Evolutionary conservation across 2,888 invertebrate genomes (phyloP).

Genomic region (Trissonchulus latispiculum): DNA sequence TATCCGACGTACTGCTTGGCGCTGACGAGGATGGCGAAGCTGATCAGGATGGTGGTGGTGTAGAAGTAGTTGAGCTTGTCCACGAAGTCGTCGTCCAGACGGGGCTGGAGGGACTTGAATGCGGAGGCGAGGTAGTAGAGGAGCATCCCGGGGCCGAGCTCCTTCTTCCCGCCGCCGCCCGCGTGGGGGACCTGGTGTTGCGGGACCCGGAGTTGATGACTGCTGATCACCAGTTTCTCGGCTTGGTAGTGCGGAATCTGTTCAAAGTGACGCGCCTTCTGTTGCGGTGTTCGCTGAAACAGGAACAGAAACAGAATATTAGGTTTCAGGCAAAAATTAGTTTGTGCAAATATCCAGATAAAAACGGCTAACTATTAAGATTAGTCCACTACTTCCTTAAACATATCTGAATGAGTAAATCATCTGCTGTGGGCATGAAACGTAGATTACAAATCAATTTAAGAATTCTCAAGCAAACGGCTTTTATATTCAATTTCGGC

Average conservation of each 20-base stretch:
- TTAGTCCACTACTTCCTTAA: too few relatives aligned
- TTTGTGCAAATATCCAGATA: too few relatives aligned
- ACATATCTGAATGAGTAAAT: too few relatives aligned
- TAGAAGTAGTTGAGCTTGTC: constrained; percentile 23
- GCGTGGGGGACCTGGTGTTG: constrained; percentile 40
- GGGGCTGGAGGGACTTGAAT: constrained; percentile 19
- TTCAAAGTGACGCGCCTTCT: constrained; percentile 42
- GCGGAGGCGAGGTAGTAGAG: constrained; percentile 31
- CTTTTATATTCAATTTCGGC: too few relatives aligned
- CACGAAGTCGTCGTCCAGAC: constrained; percentile 24
- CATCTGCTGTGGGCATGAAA: too few relatives aligned
- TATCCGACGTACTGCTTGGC: constrained; percentile 23
- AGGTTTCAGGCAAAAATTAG: too few relatives aligned
- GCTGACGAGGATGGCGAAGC: constrained; percentile 19
- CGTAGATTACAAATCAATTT: too few relatives aligned
- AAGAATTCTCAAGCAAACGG: too few relatives aligned
- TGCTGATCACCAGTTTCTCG: constrained; percentile 42
- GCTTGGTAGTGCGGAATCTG: constrained; percentile 43
- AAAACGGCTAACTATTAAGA: too few relatives aligned
- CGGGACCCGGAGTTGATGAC: constrained; percentile 38
- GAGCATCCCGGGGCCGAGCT: constrained; percentile 44
- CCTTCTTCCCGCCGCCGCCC: constrained; percentile 40
- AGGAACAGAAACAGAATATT: too few relatives aligned
- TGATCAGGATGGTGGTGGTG: constrained; percentile 19
- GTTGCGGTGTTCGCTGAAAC: constrained; percentile 42